Evolutionary conservation across 2,888 invertebrate genomes (phyloP).

Genomic region (Agonum fuliginosum): DNA sequence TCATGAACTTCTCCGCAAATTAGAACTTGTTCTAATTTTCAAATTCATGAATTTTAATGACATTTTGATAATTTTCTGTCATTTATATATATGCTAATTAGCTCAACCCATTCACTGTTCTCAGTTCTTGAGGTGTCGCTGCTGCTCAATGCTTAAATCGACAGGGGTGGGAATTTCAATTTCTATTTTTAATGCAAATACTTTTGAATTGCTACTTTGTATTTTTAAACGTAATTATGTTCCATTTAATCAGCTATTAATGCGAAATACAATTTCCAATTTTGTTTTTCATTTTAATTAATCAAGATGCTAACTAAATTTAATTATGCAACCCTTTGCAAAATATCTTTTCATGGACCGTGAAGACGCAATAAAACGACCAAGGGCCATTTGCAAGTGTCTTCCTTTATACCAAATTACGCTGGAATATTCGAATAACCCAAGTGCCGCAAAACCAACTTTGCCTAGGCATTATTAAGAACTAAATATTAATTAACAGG

Average conservation of each 20-base stretch:
- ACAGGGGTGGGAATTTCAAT: constrained; percentile 31
- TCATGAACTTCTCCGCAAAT: constrained; percentile 44
- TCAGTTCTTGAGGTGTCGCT: neutral
- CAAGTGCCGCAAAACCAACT: no score
- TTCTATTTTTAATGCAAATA: constrained; percentile 37
- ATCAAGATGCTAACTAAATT: constrained; percentile 19
- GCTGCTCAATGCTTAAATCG: constrained; percentile 12
- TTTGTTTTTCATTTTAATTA: constrained; percentile 35
- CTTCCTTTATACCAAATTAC: no score
- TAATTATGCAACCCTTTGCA: constrained; percentile 11
- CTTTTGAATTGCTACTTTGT: constrained; percentile 12
- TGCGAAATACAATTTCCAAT: neutral
- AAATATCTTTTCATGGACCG: constrained; percentile 10
- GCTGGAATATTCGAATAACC: no score
- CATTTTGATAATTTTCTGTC: constrained; percentile 54
- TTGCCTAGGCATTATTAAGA: no score
- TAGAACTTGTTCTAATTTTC: constrained; percentile 53
- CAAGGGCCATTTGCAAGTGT: neutral
- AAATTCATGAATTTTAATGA: constrained; percentile 57
- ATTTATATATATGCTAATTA: constrained; percentile 51
- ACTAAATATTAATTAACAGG: no score
- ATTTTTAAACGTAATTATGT: constrained; percentile 3
- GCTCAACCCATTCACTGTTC: constrained; percentile 2
- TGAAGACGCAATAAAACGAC: constrained; percentile 11
- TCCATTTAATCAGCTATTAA: constrained; percentile 30